phyloP scores from a whole-genome alignment of 2,888 invertebrate genomes.

The Teleiodes luculella region DNA sequence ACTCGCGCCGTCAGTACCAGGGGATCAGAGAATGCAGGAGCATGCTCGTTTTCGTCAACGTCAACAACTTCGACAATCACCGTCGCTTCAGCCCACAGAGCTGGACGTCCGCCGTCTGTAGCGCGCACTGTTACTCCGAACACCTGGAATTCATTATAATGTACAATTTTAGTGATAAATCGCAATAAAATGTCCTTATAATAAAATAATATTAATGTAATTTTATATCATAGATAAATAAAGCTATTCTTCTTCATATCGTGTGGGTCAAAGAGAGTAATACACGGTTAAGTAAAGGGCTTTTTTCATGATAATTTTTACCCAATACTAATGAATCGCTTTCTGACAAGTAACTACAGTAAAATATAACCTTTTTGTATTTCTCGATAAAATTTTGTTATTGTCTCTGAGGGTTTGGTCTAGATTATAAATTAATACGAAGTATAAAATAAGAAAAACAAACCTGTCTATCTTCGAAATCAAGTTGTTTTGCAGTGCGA shows the following conservation, averaged over 20 bases:
- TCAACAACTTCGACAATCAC: slow-evolving; percentile 93
- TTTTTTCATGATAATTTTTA: no score
- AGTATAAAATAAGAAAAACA: background rate
- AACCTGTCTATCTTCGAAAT: slow-evolving; percentile 91
- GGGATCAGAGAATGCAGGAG: slow-evolving; percentile 90
- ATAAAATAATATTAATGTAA: no score
- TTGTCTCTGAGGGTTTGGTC: no score
- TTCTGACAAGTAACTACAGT: no score
- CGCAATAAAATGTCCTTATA: no score
- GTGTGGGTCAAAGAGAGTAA: no score
- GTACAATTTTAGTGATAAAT: background rate
- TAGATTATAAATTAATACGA: background rate
- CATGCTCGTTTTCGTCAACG: slow-evolving; percentile 94
- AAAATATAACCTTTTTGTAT: no score
- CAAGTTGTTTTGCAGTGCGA: slow-evolving; percentile 86
- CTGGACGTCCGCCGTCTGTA: slow-evolving; percentile 90
- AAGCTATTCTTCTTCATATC: no score
- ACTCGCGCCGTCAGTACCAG: slow-evolving; percentile 84
- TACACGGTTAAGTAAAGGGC: no score
- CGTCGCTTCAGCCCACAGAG: slow-evolving; percentile 87
- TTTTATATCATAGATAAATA: no score
- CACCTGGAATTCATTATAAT: slow-evolving; percentile 55
- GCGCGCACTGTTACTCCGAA: slow-evolving; percentile 93
- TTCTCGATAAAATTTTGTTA: no score
- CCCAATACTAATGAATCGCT: no score